Conservation (phyloP, 2,113 vertebrate species). For the Panthera leo region DNA sequence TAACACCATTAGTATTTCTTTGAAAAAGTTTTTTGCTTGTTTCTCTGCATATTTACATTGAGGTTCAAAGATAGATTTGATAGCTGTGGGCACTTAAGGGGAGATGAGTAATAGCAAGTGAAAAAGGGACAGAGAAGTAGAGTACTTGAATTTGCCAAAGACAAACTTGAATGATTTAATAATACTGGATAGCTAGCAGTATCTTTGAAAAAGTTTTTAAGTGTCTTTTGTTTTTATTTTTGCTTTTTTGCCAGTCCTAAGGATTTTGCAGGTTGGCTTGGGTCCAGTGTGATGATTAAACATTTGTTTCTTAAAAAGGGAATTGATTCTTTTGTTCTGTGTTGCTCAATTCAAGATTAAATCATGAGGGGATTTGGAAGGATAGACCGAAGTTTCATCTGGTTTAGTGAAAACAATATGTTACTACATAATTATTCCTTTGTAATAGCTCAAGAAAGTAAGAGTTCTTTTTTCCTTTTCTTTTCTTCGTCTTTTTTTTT, state of each 20-base stretch:
- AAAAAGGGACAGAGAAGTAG: neutral
- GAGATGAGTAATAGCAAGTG: neutral
- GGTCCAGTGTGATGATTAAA: constrained; percentile 23
- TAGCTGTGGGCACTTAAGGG: neutral
- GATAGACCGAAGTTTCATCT: constrained; percentile 46
- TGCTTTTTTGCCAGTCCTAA: constrained; percentile 31
- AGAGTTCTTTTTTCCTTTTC: constrained; percentile 71
- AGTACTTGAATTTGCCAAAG: neutral
- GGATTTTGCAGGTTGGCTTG: constrained; percentile 29
- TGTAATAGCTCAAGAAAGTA: constrained; percentile 70
- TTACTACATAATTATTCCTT: constrained; percentile 72
- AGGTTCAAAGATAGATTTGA: neutral
- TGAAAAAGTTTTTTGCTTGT: neutral
- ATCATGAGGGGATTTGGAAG: constrained; percentile 60
- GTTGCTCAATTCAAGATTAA: constrained; percentile 68
- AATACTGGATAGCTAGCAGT: neutral
- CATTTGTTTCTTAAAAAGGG: constrained; percentile 58
- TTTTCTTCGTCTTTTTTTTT: constrained; percentile 53
- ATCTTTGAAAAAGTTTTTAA: neutral
- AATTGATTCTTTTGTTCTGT: constrained; percentile 67
- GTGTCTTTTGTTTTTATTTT: constrained; percentile 48
- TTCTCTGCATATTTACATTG: neutral
- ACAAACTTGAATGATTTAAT: neutral
- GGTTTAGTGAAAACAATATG: constrained; percentile 64
- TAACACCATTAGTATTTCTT: neutral